phyloP scores from a whole-genome alignment of 2,888 invertebrate genomes.

The Palloptera scutellata region DNA sequence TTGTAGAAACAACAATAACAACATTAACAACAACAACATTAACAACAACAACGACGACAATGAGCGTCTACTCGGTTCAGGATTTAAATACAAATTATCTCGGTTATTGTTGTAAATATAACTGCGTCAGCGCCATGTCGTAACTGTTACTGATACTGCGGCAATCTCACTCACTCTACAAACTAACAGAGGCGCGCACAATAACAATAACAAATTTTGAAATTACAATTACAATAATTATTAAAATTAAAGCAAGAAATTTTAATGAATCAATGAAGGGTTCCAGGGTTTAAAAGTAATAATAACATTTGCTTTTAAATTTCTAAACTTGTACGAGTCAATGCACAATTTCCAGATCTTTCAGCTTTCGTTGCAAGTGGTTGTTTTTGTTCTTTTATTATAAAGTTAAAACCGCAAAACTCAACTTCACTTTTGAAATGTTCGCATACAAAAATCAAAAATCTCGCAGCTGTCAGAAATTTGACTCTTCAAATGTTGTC shows the following conservation, averaged over 20 bases:
- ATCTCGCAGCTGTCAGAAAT: constrained; percentile 51
- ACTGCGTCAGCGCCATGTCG: not conserved
- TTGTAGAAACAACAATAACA: constrained; percentile 25
- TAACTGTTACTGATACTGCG: constrained; percentile 4
- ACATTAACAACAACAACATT: constrained; percentile 25
- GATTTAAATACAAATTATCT: constrained; percentile 38
- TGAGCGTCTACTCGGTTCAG: constrained; percentile 17
- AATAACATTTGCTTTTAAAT: no score
- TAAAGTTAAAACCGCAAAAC: constrained; percentile 17
- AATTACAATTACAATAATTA: no score
- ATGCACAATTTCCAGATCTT: not conserved
- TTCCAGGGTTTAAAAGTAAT: no score
- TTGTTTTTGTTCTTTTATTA: constrained; percentile 8
- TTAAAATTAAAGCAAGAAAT: no score
- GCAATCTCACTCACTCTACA: constrained; percentile 10
- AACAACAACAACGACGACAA: constrained; percentile 19
- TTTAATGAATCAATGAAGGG: no score
- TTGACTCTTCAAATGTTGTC: constrained; percentile 40
- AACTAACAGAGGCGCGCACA: constrained; percentile 19
- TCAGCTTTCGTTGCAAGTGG: constrained; percentile 5
- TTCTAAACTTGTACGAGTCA: no score
- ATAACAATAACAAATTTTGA: constrained; percentile 1
- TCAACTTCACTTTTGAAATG: constrained; percentile 17
- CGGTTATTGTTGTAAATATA: constrained; percentile 9
- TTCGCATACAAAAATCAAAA: constrained; percentile 4